Evolutionary conservation across 2,113 vertebrate species (phyloP), one percentile per base, ranked within the genome.

Genomic region (Aptenodytes patagonicus): DNA sequence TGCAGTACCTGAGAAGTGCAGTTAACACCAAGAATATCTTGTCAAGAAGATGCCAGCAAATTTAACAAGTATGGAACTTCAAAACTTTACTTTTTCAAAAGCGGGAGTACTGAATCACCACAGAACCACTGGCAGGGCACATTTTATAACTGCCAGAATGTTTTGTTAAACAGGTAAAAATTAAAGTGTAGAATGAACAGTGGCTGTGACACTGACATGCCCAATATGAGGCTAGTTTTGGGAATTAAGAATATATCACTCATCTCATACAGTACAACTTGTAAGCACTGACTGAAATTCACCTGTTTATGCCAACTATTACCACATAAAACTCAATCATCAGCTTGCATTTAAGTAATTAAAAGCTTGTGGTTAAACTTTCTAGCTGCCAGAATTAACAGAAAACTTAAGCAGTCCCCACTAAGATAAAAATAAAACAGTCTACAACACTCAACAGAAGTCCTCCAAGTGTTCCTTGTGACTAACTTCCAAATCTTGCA

Each of bases 1-100:
- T 94, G 90, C 93, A 96, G 97, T 98, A 98, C 98, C 98, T 98
- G 98, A 98, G 98, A 98, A 98, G 96, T 94, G 93, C 89, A 87
- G 95, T 97, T 98, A 97, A 97, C 98, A 98, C 98, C 95, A 97
- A 91, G 95, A 95, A 87, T 86, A 95, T 96, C 97, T 92, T 97
- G 97, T 96, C 97, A 97, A 42, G 89, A 78, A 58, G 76, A 94
- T 89, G 94, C 91, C 93, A 95, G 83, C 19, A 92, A 92, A 96
- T 91, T 82, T 96, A 97, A 95, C 96, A 97, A 96, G 90, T 86
- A 95, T 34, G 71, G 75, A 96, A 97, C 76, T 97, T 96, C 72
- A 79, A 78, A 98, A 87, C 97, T 97, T 96, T 78, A 97, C 96
- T 98, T 96, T 96, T 95, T 95, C 93, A 93, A 87, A 97, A 95